Percentiles rank a stretch among this genome's conserved stretches.
Conservation (phyloP, 2,797 vertebrate genomes). For the Takifugu rubripes region DNA sequence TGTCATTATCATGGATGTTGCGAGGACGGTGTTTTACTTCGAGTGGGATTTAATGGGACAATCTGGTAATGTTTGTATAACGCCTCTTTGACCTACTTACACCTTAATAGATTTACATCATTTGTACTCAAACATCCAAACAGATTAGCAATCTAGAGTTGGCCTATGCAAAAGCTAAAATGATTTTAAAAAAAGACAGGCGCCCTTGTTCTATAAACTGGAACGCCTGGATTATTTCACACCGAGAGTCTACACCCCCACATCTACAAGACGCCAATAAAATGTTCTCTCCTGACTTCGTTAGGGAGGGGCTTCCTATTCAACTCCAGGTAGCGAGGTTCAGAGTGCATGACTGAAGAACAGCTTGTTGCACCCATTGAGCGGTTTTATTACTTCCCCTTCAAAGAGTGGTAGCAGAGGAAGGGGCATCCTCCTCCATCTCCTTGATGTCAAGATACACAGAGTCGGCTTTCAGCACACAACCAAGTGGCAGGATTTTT, state of each 20-base stretch:
- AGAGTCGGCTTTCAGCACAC: slow-evolving; percentile 41
- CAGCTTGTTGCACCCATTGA: slow-evolving; percentile 78
- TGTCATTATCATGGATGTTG: slow-evolving; percentile 47
- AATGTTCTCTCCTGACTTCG: slow-evolving; percentile 62
- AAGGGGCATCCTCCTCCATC: slow-evolving; percentile 62
- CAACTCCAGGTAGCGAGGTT: slow-evolving; percentile 77
- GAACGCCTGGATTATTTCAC: slow-evolving; percentile 50
- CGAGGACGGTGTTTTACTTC: slow-evolving; percentile 31
- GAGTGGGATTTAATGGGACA: slow-evolving; percentile 36
- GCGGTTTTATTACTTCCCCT: slow-evolving; percentile 73
- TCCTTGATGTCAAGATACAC: slow-evolving; percentile 65
- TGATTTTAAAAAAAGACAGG: background rate
- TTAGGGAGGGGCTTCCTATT: slow-evolving; percentile 77
- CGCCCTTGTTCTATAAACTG: slow-evolving; percentile 16
- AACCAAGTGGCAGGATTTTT: slow-evolving; percentile 45
- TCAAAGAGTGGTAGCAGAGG: slow-evolving; percentile 71
- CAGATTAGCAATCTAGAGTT: background rate
- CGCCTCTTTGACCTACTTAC: slow-evolving; percentile 37
- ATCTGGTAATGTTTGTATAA: slow-evolving; percentile 43
- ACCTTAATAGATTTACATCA: slow-evolving; percentile 24
- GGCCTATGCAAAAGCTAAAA: slow-evolving; percentile 7
- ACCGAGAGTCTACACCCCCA: slow-evolving; percentile 61
- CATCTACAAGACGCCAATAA: slow-evolving; percentile 66
- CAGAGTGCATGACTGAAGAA: slow-evolving; percentile 72
- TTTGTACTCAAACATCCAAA: slow-evolving; percentile 19